Percentiles rank a stretch among this genome's conserved stretches.
Conservation (phyloP, 2,888 invertebrate species). For the Phyllotreta striolata region DNA sequence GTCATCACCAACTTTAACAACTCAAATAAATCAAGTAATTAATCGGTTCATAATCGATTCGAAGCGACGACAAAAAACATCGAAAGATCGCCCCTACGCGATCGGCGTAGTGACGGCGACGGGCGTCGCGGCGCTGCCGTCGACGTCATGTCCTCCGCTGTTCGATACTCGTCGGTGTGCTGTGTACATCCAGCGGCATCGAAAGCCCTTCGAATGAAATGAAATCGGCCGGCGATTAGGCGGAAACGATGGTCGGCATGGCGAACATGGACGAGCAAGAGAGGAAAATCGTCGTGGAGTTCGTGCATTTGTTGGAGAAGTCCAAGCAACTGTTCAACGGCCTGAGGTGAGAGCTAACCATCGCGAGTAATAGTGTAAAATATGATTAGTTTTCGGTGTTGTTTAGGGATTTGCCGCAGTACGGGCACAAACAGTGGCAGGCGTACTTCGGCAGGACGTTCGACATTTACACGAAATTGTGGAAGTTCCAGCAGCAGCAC, state of each 20-base stretch:
- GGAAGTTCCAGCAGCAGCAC: conserved; percentile 98
- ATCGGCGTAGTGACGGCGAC: conserved; percentile 9
- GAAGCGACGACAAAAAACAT: too few species aligned
- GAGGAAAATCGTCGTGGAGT: conserved; percentile 92
- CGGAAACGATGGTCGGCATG: conserved; percentile 75
- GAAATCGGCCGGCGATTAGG: conserved; percentile 44
- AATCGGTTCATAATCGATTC: too few species aligned
- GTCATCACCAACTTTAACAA: too few species aligned
- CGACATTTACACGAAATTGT: conserved; percentile 95
- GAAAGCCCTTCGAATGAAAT: too few species aligned
- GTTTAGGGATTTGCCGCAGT: conserved; percentile 91
- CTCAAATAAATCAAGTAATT: too few species aligned
- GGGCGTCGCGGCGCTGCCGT: conserved; percentile 40
- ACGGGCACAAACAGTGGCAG: conserved; percentile 98
- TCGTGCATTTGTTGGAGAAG: conserved; percentile 95
- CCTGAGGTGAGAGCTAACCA: conserved; percentile 71
- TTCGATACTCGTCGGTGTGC: conserved; percentile 59
- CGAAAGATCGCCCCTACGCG: too few species aligned
- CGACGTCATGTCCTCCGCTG: conserved; percentile 56
- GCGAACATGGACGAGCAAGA: conserved; percentile 86
- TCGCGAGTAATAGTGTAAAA: too few species aligned
- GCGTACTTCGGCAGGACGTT: conserved; percentile 96
- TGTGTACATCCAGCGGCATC: conserved; percentile 47
- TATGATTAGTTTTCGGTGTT: too few species aligned
- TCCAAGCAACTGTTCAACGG: conserved; percentile 98